phyloP scores from a whole-genome alignment of 2,888 invertebrate genomes.

The Drosophila buzzatii region DNA sequence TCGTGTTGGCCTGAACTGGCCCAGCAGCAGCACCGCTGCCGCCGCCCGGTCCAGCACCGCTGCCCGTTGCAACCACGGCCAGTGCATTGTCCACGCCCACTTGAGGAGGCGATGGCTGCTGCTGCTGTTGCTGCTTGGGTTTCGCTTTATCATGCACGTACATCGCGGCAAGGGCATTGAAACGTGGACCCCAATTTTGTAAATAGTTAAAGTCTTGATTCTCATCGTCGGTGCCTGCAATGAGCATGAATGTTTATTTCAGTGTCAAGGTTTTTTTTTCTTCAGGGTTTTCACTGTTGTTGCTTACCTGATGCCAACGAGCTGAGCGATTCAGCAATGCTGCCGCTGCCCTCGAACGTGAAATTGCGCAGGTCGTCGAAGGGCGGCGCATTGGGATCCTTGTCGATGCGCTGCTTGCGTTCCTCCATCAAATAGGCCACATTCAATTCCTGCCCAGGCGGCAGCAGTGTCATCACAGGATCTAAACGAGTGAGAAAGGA shows the following conservation, averaged over 20 bases:
- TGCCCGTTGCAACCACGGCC: conserved; percentile 66
- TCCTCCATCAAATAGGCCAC: conserved; percentile 98
- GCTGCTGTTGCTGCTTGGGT: conserved; percentile 59
- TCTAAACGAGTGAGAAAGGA: conserved; percentile 85
- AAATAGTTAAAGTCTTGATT: conserved; percentile 98
- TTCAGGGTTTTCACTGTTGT: neutral
- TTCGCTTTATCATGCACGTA: conserved; percentile 87
- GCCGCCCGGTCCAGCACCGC: conserved; percentile 71
- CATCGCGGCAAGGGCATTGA: conserved; percentile 98
- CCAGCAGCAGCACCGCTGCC: conserved; percentile 34
- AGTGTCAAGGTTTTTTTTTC: conserved; percentile 7
- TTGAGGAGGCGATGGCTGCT: conserved; percentile 16
- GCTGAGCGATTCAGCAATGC: conserved; percentile 97
- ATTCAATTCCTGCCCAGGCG: conserved; percentile 90
- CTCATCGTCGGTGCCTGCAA: conserved; percentile 95
- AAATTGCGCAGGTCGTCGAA: conserved; percentile 99
- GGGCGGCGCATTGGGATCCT: conserved; percentile 98
- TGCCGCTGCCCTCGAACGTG: conserved; percentile 99
- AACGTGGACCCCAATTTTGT: conserved; percentile 98
- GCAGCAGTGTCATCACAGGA: conserved; percentile 87
- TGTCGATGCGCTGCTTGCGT: conserved; percentile 97
- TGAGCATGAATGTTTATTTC: neutral
- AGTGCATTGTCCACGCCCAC: conserved; percentile 53
- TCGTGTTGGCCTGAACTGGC: conserved; percentile 6
- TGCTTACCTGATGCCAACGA: conserved; percentile 95